Evolutionary conservation across 2,113 vertebrate species (phyloP).

Genomic region (Catagonus wagneri): DNA sequence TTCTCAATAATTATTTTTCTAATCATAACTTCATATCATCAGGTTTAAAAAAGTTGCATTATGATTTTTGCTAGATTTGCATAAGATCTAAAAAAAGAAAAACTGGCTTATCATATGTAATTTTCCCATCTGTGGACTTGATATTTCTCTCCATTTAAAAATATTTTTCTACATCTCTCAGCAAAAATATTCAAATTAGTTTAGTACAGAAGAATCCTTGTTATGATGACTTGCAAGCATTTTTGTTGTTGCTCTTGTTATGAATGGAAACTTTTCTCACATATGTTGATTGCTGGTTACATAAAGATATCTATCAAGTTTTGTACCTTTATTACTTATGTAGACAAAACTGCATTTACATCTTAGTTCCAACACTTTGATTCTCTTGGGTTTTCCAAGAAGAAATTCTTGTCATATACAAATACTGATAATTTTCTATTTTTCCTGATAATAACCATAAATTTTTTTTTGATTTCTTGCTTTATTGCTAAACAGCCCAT

Average conservation of each 20-base stretch:
- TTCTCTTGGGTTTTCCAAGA: not conserved
- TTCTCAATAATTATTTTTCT: conserved; percentile 38
- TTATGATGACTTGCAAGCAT: conserved; percentile 13
- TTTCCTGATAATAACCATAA: not conserved
- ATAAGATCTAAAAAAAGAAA: conserved; percentile 77
- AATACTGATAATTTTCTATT: not conserved
- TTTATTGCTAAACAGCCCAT: not conserved
- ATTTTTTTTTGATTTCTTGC: not conserved
- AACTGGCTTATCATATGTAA: conserved; percentile 70
- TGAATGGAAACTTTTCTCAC: not conserved
- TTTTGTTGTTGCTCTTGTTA: conserved; percentile 4
- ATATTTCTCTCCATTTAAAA: conserved; percentile 71
- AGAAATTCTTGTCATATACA: not conserved
- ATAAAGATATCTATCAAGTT: not conserved
- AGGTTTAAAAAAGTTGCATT: conserved; percentile 50
- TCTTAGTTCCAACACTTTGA: not conserved
- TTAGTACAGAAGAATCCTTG: conserved; percentile 15
- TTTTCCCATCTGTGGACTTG: conserved; percentile 79
- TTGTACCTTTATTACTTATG: not conserved
- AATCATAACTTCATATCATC: conserved; percentile 61
- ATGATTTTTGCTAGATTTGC: conserved; percentile 71
- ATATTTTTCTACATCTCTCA: conserved; percentile 60
- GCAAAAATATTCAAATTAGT: conserved; percentile 65
- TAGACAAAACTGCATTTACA: not conserved
- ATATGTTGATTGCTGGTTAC: not conserved